phyloP scores from a whole-genome alignment of 2,888 invertebrate genomes.

The Drosophila barbarae region DNA sequence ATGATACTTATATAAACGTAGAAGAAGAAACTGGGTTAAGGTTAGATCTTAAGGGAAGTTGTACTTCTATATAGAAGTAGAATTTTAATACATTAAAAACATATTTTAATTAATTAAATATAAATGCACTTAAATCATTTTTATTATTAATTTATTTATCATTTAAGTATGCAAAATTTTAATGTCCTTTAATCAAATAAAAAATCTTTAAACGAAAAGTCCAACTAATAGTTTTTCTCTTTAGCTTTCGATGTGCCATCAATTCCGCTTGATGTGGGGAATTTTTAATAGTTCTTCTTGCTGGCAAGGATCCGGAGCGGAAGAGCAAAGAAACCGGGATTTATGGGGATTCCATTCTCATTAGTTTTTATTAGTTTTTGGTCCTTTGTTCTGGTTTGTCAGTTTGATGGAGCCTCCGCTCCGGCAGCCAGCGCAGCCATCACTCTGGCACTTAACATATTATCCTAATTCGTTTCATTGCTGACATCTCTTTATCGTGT shows the following conservation, averaged over 20 bases:
- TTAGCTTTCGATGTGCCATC: constrained; percentile 11
- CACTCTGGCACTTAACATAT: constrained; percentile 50
- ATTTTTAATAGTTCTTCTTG: constrained; percentile 33
- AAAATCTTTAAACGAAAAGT: not conserved
- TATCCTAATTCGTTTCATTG: constrained; percentile 61
- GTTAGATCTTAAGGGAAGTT: not conserved
- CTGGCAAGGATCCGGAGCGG: constrained; percentile 5
- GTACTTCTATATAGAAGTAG: not conserved
- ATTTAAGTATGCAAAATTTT: not conserved
- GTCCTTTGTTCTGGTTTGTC: constrained; percentile 18
- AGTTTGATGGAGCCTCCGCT: constrained; percentile 12
- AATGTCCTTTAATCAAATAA: not conserved
- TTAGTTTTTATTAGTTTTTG: constrained; percentile 39
- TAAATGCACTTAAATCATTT: not conserved
- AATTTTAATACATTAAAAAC: not conserved
- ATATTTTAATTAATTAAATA: not conserved
- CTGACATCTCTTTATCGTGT: constrained; percentile 54
- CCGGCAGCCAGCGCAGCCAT: constrained; percentile 9
- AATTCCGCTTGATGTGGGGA: constrained; percentile 18
- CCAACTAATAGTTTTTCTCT: not conserved
- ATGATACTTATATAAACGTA: accelerated
- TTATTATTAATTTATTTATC: not conserved
- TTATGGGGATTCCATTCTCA: constrained; percentile 32
- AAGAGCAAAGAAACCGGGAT: constrained; percentile 28
- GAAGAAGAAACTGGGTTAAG: not conserved